phyloP scores from a whole-genome alignment of 2,113 vertebrate genomes.

The Pelmatolapia mariae region DNA sequence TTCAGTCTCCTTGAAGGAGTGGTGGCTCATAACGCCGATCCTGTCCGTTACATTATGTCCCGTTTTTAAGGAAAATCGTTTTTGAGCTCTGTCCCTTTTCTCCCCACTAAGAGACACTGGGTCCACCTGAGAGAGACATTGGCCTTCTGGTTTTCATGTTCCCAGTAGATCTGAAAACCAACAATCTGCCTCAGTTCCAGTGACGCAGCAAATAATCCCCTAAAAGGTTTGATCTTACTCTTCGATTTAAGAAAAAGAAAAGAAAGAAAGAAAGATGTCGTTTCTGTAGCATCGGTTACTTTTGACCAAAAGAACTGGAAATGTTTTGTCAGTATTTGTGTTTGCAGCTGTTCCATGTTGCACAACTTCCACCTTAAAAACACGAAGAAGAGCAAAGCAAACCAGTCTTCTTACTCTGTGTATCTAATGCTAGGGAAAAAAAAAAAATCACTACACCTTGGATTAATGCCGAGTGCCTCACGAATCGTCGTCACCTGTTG shows the following conservation, averaged over 20 bases:
- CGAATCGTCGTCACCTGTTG: background rate
- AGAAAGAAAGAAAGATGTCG: conserved; percentile 8
- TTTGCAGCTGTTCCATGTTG: background rate
- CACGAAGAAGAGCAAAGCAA: background rate
- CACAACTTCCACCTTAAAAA: background rate
- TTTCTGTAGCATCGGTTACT: conserved; percentile 5
- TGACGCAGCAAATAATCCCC: background rate
- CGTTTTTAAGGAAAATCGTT: background rate
- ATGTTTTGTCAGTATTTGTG: conserved; percentile 1
- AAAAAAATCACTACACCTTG: conserved; percentile 12
- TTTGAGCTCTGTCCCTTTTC: background rate
- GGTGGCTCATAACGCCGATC: background rate
- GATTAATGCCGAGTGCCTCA: conserved; percentile 61
- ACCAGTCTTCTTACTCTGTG: conserved; percentile 4
- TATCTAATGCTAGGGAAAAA: conserved; percentile 14
- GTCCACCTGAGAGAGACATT: background rate
- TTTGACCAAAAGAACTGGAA: conserved; percentile 11
- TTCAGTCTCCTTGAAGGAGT: conserved; percentile 6
- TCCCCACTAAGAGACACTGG: background rate
- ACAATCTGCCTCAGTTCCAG: conserved; percentile 2
- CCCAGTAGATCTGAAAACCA: background rate
- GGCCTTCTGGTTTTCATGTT: background rate
- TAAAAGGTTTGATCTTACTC: background rate
- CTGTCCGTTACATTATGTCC: background rate
- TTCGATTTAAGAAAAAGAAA: background rate